A percentile compares a stretch with the other conserved stretches of the same genome.
These are phyloP conservation scores for Dipodomys merriami DNA, from an alignment of 2,113 vertebrate genomes.

Conservation along the genomic window DNA sequence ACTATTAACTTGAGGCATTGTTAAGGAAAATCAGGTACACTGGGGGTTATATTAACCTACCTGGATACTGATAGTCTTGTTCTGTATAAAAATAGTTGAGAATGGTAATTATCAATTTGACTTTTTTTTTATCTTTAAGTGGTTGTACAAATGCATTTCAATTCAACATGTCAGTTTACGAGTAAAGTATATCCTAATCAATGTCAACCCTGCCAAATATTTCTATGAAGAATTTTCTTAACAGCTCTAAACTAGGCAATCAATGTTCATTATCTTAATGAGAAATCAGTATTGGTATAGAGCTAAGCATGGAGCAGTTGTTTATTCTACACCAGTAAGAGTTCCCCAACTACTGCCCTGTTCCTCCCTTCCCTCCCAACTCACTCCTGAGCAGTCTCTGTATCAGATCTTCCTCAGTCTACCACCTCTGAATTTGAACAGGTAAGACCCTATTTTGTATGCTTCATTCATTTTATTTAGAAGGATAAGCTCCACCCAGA, in stretches of 20 bases:
- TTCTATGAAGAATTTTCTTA: not conserved
- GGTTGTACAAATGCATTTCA: too few relatives aligned
- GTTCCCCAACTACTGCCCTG: too few relatives aligned
- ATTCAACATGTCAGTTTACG: too few relatives aligned
- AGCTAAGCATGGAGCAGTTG: not conserved
- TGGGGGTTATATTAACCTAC: not conserved
- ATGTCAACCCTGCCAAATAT: not conserved
- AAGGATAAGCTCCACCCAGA: not conserved
- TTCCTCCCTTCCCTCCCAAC: not conserved
- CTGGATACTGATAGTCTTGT: not conserved
- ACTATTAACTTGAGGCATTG: too few relatives aligned
- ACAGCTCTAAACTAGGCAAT: not conserved
- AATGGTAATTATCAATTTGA: not conserved
- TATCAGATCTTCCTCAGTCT: not conserved
- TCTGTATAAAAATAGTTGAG: not conserved
- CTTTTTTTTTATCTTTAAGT: too few relatives aligned
- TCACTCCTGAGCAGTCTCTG: fast-evolving
- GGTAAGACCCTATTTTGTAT: not conserved
- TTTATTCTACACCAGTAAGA: not conserved
- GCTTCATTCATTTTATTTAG: not conserved
- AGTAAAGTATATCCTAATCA: too few relatives aligned
- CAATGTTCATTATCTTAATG: not conserved
- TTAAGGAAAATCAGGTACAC: not conserved
- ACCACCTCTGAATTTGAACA: not conserved
- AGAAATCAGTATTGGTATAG: not conserved